phyloP scores from a whole-genome alignment of 2,888 invertebrate species.

The Dermolepida albohirtum region DNA sequence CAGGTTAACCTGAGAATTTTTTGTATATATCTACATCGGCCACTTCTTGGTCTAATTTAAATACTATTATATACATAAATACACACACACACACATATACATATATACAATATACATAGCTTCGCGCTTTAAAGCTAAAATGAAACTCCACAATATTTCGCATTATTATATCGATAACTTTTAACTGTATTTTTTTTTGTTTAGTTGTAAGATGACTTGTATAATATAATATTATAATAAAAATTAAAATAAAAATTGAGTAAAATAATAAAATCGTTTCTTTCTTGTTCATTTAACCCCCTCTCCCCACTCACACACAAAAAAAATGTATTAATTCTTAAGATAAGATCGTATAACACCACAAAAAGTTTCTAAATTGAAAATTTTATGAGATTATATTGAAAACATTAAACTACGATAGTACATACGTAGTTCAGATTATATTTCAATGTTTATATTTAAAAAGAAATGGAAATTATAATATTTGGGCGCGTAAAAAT shows the following conservation, averaged over 20 bases:
- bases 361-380: no score
- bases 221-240: constrained; percentile 50
- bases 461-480: no score
- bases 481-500: no score
- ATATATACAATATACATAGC: constrained; percentile 29
- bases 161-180: constrained; percentile 33
- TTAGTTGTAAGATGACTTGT: constrained; percentile 52
- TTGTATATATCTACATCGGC: constrained; percentile 64
- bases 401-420: no score
- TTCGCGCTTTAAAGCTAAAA: constrained; percentile 42
- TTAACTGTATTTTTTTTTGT: constrained; percentile 50
- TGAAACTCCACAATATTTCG: constrained; percentile 18
- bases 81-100: constrained; percentile 1
- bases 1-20: constrained; percentile 62
- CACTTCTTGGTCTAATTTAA: constrained; percentile 51
- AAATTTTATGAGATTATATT: no score
- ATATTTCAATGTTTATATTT: no score
- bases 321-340: no score
- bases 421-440: no score
- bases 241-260: constrained; percentile 46
- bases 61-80: constrained; percentile 1
- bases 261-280: constrained; percentile 27
- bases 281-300: no score
- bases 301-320: no score
- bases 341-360: no score